Evolutionary conservation across 2,113 vertebrate genomes (phyloP).

Genomic region (Salminus brasiliensis): DNA sequence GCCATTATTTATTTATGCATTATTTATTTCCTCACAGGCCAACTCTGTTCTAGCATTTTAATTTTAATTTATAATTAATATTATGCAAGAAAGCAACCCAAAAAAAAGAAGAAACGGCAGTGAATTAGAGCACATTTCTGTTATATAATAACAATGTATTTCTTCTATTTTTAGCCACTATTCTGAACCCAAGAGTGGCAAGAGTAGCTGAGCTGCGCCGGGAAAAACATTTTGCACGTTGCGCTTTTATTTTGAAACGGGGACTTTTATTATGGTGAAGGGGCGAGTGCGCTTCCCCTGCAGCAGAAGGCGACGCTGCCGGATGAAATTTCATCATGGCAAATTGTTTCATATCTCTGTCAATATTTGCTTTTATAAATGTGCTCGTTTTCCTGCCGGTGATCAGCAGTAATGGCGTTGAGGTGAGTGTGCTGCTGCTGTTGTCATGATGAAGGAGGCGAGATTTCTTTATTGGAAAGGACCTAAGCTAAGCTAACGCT

Average conservation of each 20-base stretch:
- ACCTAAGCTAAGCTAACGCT: too few relatives aligned
- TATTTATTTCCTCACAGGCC: too few relatives aligned
- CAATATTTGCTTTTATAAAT: constrained; percentile 53
- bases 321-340: constrained; percentile 36
- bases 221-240: background rate
- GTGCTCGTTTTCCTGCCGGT: constrained; percentile 41
- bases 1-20: too few relatives aligned
- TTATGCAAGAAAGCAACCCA: too few relatives aligned
- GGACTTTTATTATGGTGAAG: constrained; percentile 5
- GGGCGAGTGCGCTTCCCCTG: constrained; percentile 18
- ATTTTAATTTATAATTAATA: too few relatives aligned
- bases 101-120: too few relatives aligned
- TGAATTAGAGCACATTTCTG: too few relatives aligned
- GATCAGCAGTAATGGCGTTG: constrained; percentile 56
- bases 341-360: constrained; percentile 50
- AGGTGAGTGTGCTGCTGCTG: constrained; percentile 56
- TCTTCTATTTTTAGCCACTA: too few relatives aligned
- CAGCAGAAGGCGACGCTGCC: constrained; percentile 16
- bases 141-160: too few relatives aligned
- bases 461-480: background rate
- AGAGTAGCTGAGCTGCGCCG: too few relatives aligned
- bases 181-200: too few relatives aligned
- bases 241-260: constrained; percentile 67
- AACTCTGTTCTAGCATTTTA: too few relatives aligned
- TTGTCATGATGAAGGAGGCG: background rate